Percentiles rank a stretch among this genome's conserved stretches.
Evolutionary conservation across 23 tunicate genomes (phyloP).

Genomic region (Trididemnum clinides): DNA sequence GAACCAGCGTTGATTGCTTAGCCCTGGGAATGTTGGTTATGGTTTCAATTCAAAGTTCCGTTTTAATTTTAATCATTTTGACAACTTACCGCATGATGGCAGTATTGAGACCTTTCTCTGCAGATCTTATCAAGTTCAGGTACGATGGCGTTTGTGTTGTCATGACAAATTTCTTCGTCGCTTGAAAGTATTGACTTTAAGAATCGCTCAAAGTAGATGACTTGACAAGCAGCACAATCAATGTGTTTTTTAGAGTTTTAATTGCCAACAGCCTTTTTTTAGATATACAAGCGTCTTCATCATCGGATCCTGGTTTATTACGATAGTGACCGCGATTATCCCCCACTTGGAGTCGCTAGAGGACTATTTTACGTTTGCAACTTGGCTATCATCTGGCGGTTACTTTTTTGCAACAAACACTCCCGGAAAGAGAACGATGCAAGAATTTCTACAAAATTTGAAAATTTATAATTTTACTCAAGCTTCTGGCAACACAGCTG

Average conservation of each 20-base stretch:
- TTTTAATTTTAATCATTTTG: conserved; percentile 50
- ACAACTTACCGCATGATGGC: conserved; percentile 74
- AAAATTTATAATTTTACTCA: too few species aligned
- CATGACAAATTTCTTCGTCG: too few species aligned
- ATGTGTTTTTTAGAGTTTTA: too few species aligned
- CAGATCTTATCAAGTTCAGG: conserved; percentile 50
- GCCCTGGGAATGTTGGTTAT: conserved; percentile 69
- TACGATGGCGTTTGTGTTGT: too few species aligned
- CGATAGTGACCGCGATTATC: conserved; percentile 31
- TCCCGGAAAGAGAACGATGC: conserved; percentile 38
- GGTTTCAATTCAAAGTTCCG: conserved; percentile 72
- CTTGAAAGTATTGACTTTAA: too few species aligned
- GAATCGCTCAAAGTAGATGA: too few species aligned
- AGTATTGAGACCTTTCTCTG: conserved; percentile 61
- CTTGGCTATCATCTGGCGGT: conserved; percentile 42
- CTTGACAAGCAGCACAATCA: too few species aligned
- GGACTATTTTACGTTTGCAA: conserved; percentile 47
- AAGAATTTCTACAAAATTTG: conserved; percentile 1
- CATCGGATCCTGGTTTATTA: conserved; percentile 36
- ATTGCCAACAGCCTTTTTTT: too few species aligned
- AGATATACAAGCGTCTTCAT: conserved; percentile 59
- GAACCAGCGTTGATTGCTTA: conserved; percentile 46
- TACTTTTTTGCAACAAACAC: conserved; percentile 51
- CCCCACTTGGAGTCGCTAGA: conserved; percentile 47
- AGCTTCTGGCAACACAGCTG: too few species aligned